Conservation (phyloP, 2,888 invertebrate species). For the Calephelis perditalis region DNA sequence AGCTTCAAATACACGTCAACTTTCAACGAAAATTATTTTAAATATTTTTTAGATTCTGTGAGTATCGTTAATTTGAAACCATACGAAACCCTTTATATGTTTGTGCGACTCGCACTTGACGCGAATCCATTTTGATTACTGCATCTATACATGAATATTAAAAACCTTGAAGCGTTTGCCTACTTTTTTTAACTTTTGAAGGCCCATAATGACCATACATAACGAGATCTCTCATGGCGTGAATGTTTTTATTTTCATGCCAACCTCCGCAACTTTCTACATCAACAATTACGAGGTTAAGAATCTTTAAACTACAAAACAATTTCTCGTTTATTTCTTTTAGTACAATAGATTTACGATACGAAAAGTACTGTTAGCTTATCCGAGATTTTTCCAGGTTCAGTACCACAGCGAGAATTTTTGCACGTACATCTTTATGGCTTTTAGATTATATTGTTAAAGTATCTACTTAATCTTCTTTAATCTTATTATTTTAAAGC, state of each 20-base stretch:
- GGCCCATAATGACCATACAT: background rate
- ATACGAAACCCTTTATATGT: no score
- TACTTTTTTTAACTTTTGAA: background rate
- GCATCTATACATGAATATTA: no score
- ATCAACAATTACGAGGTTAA: slow-evolving; percentile 7
- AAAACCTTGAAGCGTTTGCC: background rate
- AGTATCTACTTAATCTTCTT: no score
- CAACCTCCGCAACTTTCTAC: slow-evolving; percentile 8
- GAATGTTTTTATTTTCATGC: slow-evolving; percentile 1
- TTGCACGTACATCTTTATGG: background rate
- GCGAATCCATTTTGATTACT: no score
- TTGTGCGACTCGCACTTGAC: no score
- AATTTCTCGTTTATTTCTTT: background rate
- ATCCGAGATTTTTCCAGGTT: background rate
- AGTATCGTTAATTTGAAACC: no score
- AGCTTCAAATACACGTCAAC: no score
- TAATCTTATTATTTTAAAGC: no score
- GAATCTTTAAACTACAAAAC: slow-evolving; percentile 4
- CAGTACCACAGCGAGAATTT: background rate
- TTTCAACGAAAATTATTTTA: no score
- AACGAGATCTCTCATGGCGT: background rate
- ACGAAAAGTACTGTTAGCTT: slow-evolving; percentile 6
- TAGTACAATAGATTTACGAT: slow-evolving; percentile 4
- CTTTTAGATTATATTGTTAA: no score
- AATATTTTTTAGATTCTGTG: no score